A percentile compares a stretch with the other conserved stretches of the same genome.
phyloP scores from a whole-genome alignment of 2,113 vertebrate species.

The Calcarius ornatus region DNA sequence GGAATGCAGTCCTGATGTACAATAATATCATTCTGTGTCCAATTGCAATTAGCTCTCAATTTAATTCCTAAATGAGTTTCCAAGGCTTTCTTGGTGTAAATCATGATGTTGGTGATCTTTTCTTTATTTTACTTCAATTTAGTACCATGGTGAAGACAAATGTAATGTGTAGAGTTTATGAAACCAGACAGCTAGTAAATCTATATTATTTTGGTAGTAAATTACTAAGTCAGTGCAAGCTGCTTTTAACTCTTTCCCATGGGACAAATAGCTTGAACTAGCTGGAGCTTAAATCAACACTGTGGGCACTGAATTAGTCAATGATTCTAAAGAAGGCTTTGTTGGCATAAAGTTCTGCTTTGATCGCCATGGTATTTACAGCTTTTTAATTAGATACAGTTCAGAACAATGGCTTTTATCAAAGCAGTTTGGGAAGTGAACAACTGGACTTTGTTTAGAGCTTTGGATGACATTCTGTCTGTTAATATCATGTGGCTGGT shows the following conservation, averaged over 20 bases:
- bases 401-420: constrained; percentile 55
- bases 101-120: constrained; percentile 18
- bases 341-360: constrained; percentile 60
- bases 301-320: constrained; percentile 47
- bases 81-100: constrained; percentile 46
- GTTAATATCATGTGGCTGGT: constrained; percentile 36
- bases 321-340: constrained; percentile 53
- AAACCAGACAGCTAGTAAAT: constrained; percentile 73
- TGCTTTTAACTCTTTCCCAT: constrained; percentile 71
- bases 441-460: constrained; percentile 54
- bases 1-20: neutral
- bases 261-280: constrained; percentile 59
- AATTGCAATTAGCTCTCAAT: constrained; percentile 24
- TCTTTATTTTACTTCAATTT: constrained; percentile 41
- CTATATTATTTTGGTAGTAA: constrained; percentile 68
- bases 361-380: constrained; percentile 59
- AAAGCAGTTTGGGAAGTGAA: constrained; percentile 40
- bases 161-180: constrained; percentile 41
- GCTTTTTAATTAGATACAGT: constrained; percentile 64
- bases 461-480: constrained; percentile 43
- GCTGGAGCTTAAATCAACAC: constrained; percentile 63
- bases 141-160: constrained; percentile 52
- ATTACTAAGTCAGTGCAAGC: constrained; percentile 35
- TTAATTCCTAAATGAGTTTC: constrained; percentile 38
- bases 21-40: neutral